Base-by-base conservation (phyloP, 2,888 invertebrate genomes). In the Mythimna loreyi region DNA sequence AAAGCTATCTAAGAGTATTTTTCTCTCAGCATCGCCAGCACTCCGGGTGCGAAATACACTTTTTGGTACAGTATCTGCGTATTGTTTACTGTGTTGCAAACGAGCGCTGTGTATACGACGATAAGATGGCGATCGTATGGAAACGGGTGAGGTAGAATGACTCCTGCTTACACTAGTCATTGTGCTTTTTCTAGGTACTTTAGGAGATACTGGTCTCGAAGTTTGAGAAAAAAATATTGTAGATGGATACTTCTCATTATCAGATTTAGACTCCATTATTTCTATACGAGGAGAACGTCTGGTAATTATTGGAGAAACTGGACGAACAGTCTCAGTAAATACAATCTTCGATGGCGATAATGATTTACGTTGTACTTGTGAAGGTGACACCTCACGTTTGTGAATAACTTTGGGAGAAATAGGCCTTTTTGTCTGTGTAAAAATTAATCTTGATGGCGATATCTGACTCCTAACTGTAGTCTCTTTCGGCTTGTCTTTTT, bases 51-150 rank as follows among this genome's bases (percentile, higher is more conserved):
- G 92, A 62, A 95, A 91, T 16, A 96, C 87, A 84, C 96, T 81
- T 91, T 94, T 93, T 11, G 89, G 90, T 68, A 89, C 65, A 28
- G 81, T 84, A 47, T 87, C 89, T 52, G 92, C 86, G 56, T 89
- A 88, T 79, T 93, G 87, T 82, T 91, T 96, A 52, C 86, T 89
- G 56, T 86, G 91, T 83, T 95, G 94, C 70, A 90, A 88, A 78
- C 96, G 93, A 25, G 93, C 93, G 81, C 91, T 96, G 79, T 97
- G 96, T 74, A 97, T 97, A 72, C 97, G 96, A 16, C 97, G 96
- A 81, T 96, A 96, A 0, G 97, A 97, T 0, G 97, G 97, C 0
- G 97, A 97, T 72, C 97, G 95, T 58, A 97, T 90, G 19, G 97
- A 96, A 7, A 97, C 96, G 1, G 97, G 96, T n/a, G 96, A 96